phyloP scores from a whole-genome alignment of 1,140 invertebrate genomes.

The Drosophila ambigua region DNA sequence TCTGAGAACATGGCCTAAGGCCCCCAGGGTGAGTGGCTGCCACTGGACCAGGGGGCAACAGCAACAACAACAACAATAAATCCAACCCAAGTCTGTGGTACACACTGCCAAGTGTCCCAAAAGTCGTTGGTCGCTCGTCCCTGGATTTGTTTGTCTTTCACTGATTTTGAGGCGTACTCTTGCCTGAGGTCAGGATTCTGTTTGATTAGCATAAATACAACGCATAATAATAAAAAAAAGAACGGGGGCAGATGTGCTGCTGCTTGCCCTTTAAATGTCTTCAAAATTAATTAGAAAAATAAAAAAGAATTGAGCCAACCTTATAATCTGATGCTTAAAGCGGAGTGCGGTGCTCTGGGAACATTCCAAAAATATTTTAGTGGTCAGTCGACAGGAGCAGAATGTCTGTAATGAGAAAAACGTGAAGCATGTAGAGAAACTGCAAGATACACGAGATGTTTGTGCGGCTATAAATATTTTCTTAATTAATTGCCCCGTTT shows the following conservation, averaged over 20 bases:
- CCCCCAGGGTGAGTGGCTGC: constrained; percentile 21
- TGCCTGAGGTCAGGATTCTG: constrained; percentile 78
- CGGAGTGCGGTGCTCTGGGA: neutral
- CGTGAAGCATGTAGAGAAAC: too few relatives aligned
- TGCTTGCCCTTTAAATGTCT: constrained; percentile 30
- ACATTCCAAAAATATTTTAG: constrained; percentile 15
- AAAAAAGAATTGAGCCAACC: constrained; percentile 23
- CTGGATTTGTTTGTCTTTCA: constrained; percentile 66
- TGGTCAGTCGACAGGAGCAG: neutral
- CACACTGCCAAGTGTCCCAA: constrained; percentile 31
- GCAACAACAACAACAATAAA: constrained; percentile 25
- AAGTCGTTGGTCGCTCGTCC: constrained; percentile 7
- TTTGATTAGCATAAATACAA: constrained; percentile 80
- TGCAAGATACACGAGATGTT: constrained; percentile 11
- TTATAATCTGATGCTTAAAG: neutral
- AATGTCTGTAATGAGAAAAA: too few relatives aligned
- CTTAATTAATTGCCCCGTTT: constrained; percentile 54
- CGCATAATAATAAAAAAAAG: constrained; percentile 42
- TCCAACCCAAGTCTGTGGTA: constrained; percentile 37
- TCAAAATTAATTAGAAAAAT: constrained; percentile 47
- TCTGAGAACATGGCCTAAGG: constrained; percentile 7
- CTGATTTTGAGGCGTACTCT: constrained; percentile 53
- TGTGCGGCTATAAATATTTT: constrained; percentile 43
- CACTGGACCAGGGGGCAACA: constrained; percentile 11
- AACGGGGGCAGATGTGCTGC: constrained; percentile 27